Percentiles rank a stretch among this genome's conserved stretches.
phyloP scores from a whole-genome alignment of 2,113 vertebrate species.

The Lampris incognitus region DNA sequence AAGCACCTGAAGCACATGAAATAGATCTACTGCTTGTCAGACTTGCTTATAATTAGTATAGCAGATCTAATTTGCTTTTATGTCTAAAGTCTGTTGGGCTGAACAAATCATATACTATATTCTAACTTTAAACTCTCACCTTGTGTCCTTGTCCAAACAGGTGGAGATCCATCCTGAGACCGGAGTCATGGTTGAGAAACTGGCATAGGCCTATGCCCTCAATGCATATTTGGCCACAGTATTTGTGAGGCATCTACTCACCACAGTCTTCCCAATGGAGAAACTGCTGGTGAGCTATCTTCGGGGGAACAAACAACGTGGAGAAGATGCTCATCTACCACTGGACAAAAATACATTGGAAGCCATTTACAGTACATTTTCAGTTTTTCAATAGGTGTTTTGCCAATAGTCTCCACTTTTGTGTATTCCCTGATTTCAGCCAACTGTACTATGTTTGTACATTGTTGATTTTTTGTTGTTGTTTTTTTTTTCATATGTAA shows the following conservation, averaged over 20 bases:
- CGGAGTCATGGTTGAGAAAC: no score
- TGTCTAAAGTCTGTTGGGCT: not conserved
- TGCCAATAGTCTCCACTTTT: no score
- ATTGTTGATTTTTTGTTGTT: no score
- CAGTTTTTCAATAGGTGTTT: not conserved
- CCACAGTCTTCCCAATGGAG: not conserved
- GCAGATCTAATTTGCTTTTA: no score
- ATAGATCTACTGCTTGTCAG: constrained; percentile 11
- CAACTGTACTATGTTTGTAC: no score
- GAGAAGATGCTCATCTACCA: not conserved
- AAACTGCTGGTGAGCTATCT: constrained; percentile 6
- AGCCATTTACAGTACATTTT: constrained; percentile 5
- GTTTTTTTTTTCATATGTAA: no score
- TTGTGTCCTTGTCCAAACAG: constrained; percentile 10
- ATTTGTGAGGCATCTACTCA: no score
- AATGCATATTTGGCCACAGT: not conserved
- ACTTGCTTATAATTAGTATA: not conserved
- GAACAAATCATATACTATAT: not conserved
- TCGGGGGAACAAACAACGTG: not conserved
- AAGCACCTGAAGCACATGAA: not conserved
- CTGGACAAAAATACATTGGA: not conserved
- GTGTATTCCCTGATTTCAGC: no score
- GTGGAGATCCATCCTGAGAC: no score
- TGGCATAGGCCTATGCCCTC: not conserved
- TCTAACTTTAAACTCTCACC: constrained; percentile 7